These are phyloP conservation scores for Amblyopsis hoosieri DNA, from an alignment of 2,797 vertebrate genomes.

Conservation along the genomic window DNA sequence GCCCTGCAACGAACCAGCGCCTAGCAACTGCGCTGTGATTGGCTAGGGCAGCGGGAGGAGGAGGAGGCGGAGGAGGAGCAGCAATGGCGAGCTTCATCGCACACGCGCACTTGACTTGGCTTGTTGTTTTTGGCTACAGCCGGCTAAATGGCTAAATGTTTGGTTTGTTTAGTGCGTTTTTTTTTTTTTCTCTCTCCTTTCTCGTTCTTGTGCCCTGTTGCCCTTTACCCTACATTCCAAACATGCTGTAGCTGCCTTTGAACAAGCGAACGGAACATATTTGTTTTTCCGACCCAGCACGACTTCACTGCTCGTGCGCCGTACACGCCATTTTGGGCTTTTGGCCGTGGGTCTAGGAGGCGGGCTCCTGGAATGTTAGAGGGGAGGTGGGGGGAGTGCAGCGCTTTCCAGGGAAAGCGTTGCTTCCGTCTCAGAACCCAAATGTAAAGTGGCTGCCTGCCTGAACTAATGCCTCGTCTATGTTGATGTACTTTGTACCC, in stretches of 20 bases:
- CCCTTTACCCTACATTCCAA: slow-evolving; percentile 27
- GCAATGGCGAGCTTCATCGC: slow-evolving; percentile 26
- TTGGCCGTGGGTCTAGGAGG: not conserved
- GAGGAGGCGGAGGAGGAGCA: slow-evolving; percentile 51
- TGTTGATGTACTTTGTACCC: too few relatives aligned
- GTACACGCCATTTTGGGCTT: not conserved
- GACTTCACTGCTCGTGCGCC: not conserved
- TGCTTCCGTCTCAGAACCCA: slow-evolving; percentile 43
- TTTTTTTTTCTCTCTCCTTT: slow-evolving; percentile 53
- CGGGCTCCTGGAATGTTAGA: not conserved
- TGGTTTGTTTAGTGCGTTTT: not conserved
- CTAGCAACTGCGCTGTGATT: slow-evolving; percentile 81
- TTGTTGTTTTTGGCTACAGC: slow-evolving; percentile 70
- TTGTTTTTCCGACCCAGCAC: not conserved
- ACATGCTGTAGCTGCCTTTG: slow-evolving; percentile 27
- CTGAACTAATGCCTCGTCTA: not conserved
- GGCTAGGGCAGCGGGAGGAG: slow-evolving; percentile 62
- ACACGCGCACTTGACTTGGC: slow-evolving; percentile 57
- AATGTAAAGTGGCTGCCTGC: slow-evolving; percentile 11
- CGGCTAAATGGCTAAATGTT: too few relatives aligned
- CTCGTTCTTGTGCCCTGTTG: slow-evolving; percentile 4
- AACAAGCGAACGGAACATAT: slow-evolving; percentile 2
- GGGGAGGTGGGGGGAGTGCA: not conserved
- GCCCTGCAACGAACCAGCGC: slow-evolving; percentile 44
- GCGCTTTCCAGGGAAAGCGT: slow-evolving; percentile 41